These are phyloP conservation scores for Mantis religiosa DNA, from an alignment of 2,888 invertebrate genomes.

Conservation along the genomic window DNA sequence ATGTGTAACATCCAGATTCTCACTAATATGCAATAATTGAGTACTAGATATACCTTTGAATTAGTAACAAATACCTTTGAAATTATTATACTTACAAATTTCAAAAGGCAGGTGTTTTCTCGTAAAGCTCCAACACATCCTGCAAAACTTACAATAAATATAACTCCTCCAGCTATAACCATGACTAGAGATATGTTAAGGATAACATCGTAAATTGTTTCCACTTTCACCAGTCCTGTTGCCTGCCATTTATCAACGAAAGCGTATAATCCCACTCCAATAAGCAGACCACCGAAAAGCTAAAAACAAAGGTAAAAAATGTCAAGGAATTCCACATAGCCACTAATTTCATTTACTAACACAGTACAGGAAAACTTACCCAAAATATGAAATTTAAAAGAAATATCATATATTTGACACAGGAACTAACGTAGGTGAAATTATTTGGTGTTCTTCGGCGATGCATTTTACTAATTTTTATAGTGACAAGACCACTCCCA, in stretches of 20 bases:
- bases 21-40: neutral
- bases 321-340: neutral
- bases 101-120: conserved; percentile 87
- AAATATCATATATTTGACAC: conserved; percentile 87
- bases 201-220: conserved; percentile 84
- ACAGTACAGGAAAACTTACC: conserved; percentile 57
- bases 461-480: conserved; percentile 36
- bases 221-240: conserved; percentile 75
- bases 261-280: conserved; percentile 85
- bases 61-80: neutral
- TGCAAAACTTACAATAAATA: conserved; percentile 91
- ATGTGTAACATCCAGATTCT: no score
- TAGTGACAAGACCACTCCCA: conserved; percentile 6
- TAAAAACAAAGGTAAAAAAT: conserved; percentile 47
- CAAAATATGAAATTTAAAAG: conserved; percentile 85
- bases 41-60: neutral
- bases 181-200: conserved; percentile 87
- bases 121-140: conserved; percentile 87
- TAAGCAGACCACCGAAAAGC: conserved; percentile 81
- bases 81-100: conserved; percentile 66
- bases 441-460: conserved; percentile 59
- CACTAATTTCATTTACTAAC: neutral
- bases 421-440: conserved; percentile 79
- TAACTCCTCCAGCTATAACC: conserved; percentile 82
- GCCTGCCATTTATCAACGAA: conserved; percentile 91